These are phyloP conservation scores for Nemurella pictetii DNA, from an alignment of 2,888 invertebrate genomes.

Conservation along the genomic window DNA sequence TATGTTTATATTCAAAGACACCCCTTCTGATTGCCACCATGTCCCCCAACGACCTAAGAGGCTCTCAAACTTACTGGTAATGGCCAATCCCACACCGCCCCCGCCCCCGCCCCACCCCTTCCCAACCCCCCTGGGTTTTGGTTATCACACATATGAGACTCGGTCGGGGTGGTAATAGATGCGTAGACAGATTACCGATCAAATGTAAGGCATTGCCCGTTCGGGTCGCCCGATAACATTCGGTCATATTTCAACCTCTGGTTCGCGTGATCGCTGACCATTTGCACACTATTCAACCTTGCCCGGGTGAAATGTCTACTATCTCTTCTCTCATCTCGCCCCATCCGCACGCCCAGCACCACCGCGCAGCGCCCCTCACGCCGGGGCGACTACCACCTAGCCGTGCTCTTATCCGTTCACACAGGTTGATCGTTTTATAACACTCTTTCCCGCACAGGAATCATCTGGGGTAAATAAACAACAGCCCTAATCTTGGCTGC, in stretches of 20 bases:
- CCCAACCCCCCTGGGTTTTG: not conserved
- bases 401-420: slow-evolving; percentile 7
- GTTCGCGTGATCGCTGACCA: slow-evolving; percentile 28
- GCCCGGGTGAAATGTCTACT: slow-evolving; percentile 13
- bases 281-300: slow-evolving; percentile 25
- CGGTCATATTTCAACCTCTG: slow-evolving; percentile 21
- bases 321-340: slow-evolving; percentile 25
- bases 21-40: not conserved
- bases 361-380: not conserved
- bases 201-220: slow-evolving; percentile 12
- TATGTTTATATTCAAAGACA: not conserved
- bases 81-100: not conserved
- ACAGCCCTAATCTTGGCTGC: not conserved
- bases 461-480: not conserved
- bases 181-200: slow-evolving; percentile 13
- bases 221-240: slow-evolving; percentile 22
- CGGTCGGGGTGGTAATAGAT: not conserved
- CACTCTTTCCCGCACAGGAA: not conserved
- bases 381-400: not conserved
- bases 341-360: not conserved
- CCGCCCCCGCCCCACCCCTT: not conserved
- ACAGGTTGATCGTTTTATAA: slow-evolving; percentile 31
- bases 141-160: slow-evolving; percentile 7
- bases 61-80: not conserved
- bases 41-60: not conserved